Conservation (phyloP, 2,888 invertebrate genomes). For the Mamestra brassicae region DNA sequence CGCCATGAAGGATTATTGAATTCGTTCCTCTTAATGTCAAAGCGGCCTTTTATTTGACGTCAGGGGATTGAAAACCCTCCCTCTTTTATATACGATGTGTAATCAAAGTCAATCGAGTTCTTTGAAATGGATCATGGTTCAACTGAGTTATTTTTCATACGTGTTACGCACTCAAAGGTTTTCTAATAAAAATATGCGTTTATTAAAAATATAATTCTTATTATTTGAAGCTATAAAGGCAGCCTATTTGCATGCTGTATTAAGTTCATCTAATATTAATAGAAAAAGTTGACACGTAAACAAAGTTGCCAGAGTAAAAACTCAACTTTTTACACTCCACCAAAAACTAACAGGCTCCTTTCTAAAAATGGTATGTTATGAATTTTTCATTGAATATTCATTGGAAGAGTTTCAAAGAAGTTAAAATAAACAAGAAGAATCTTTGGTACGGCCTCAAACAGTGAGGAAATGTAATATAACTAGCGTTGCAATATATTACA, state of each 20-base stretch:
- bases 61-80: constrained; percentile 63
- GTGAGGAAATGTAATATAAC: constrained; percentile 63
- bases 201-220: not conserved
- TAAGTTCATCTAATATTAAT: constrained; percentile 56
- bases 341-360: constrained; percentile 34
- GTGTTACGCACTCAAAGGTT: constrained; percentile 1
- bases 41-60: constrained; percentile 73
- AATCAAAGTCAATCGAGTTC: constrained; percentile 66
- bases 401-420: constrained; percentile 44
- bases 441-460: constrained; percentile 51
- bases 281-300: constrained; percentile 53
- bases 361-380: constrained; percentile 25
- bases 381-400: constrained; percentile 49
- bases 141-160: constrained; percentile 51
- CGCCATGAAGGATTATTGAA: constrained; percentile 73
- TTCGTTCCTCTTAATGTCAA: constrained; percentile 74
- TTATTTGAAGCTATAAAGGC: not conserved
- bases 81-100: constrained; percentile 56
- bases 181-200: not conserved
- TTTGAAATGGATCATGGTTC: constrained; percentile 46
- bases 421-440: constrained; percentile 56
- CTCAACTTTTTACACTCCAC: constrained; percentile 21
- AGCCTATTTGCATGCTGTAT: constrained; percentile 13
- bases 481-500: constrained; percentile 79
- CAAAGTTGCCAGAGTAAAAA: constrained; percentile 25